Conservation (phyloP, 2,113 vertebrate species). For the Misgurnus anguillicaudatus region DNA sequence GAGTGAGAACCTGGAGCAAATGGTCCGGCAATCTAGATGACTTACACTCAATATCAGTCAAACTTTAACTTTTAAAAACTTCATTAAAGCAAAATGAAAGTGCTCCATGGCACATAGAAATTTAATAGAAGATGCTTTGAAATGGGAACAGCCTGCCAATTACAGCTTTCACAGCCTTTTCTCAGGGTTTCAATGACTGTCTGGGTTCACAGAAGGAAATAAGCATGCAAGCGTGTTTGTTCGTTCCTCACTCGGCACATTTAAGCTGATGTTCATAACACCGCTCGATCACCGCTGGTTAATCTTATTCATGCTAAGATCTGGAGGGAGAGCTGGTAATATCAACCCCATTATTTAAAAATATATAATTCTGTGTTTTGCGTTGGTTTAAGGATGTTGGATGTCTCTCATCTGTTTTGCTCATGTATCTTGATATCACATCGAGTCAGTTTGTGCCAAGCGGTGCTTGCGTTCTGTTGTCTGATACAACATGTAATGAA, state of each 20-base stretch:
- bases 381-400: conserved; percentile 13
- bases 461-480: background rate
- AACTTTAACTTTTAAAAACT: conserved; percentile 78
- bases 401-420: conserved; percentile 14
- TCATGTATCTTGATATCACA: conserved; percentile 27
- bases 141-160: conserved; percentile 73
- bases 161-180: conserved; percentile 74
- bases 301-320: conserved; percentile 47
- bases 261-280: conserved; percentile 72
- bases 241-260: conserved; percentile 69
- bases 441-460: conserved; percentile 12
- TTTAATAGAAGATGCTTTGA: conserved; percentile 73
- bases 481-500: conserved; percentile 18
- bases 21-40: conserved; percentile 44
- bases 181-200: conserved; percentile 68
- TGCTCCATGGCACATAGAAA: conserved; percentile 71
- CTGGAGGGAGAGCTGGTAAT: conserved; percentile 18
- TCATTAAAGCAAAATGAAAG: conserved; percentile 80
- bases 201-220: conserved; percentile 65
- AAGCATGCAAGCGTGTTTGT: conserved; percentile 64
- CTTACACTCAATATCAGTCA: conserved; percentile 68
- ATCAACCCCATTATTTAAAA: conserved; percentile 9
- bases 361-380: conserved; percentile 26
- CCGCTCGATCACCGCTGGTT: conserved; percentile 68
- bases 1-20: conserved; percentile 60